Evolutionary conservation across 2,113 vertebrate species (phyloP).

Genomic region (Diphyllodes magnificus): DNA sequence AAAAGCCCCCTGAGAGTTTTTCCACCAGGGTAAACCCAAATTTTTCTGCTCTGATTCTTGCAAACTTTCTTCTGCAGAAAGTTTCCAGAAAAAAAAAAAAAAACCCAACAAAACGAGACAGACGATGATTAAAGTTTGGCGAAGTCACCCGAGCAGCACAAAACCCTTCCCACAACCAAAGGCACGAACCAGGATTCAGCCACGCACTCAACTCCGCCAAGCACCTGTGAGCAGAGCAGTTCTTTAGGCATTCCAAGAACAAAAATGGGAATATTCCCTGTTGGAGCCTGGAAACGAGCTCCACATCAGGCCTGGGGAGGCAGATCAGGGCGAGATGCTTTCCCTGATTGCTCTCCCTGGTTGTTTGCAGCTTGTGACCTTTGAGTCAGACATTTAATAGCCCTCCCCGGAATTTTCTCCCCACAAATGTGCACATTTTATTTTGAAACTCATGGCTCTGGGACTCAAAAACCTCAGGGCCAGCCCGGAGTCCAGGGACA

Average conservation of each 20-base stretch:
- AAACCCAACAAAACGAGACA: not conserved
- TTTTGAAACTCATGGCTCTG: not conserved
- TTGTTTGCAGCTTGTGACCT: not conserved
- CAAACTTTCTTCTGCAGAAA: not conserved
- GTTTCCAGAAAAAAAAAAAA: not conserved
- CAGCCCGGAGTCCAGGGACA: no score
- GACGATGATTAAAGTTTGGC: not conserved
- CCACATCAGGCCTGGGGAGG: not conserved
- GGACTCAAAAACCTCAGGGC: not conserved
- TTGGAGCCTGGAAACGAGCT: fast-evolving
- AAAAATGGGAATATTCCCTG: not conserved
- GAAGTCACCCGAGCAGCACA: not conserved
- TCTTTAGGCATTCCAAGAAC: not conserved
- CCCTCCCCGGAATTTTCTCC: slow-evolving; percentile 18
- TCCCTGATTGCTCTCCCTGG: not conserved
- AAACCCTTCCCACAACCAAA: not conserved
- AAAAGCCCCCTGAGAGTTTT: not conserved
- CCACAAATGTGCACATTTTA: not conserved
- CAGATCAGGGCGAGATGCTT: not conserved
- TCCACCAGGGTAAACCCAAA: not conserved
- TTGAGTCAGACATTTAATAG: slow-evolving; percentile 2
- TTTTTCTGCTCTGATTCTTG: not conserved
- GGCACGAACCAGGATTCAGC: not conserved
- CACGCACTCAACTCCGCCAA: fast-evolving
- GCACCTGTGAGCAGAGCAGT: not conserved